A percentile compares a stretch with the other conserved stretches of the same genome.
Conservation (phyloP, 2,113 vertebrate species). For the Dipodomys merriami region DNA sequence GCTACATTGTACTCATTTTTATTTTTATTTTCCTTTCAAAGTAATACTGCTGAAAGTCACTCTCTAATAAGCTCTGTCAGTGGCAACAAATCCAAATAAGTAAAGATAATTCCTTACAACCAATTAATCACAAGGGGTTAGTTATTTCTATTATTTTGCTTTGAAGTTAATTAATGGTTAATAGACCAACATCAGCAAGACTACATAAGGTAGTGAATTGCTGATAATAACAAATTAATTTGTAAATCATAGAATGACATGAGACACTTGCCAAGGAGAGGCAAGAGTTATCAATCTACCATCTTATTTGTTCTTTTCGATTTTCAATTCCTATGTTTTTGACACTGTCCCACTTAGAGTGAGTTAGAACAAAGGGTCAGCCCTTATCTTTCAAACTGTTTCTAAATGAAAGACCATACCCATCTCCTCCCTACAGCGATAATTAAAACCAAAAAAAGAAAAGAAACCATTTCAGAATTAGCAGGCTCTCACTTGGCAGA, state of each 20-base stretch:
- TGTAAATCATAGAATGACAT: neutral
- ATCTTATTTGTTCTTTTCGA: slow-evolving; percentile 7
- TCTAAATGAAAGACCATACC: slow-evolving; percentile 51
- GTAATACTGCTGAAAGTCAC: slow-evolving; percentile 32
- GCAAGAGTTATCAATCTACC: neutral
- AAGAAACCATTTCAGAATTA: slow-evolving; percentile 62
- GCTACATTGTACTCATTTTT: neutral
- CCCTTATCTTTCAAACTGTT: neutral
- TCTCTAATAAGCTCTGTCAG: neutral
- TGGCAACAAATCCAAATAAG: slow-evolving; percentile 36
- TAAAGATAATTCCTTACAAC: slow-evolving; percentile 36
- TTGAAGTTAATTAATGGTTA: slow-evolving; percentile 36
- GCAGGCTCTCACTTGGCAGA: slow-evolving; percentile 59
- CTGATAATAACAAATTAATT: neutral
- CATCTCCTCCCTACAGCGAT: slow-evolving; percentile 64
- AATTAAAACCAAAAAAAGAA: slow-evolving; percentile 71
- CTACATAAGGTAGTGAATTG: neutral
- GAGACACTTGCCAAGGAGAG: neutral
- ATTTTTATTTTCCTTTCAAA: slow-evolving; percentile 22
- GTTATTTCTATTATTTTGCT: neutral
- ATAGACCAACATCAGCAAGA: neutral
- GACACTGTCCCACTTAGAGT: neutral
- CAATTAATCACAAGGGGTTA: neutral
- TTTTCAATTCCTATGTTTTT: slow-evolving; percentile 51
- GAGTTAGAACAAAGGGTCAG: neutral